phyloP scores from a whole-genome alignment of 2,888 invertebrate genomes.

The Drosophila subquinaria region DNA sequence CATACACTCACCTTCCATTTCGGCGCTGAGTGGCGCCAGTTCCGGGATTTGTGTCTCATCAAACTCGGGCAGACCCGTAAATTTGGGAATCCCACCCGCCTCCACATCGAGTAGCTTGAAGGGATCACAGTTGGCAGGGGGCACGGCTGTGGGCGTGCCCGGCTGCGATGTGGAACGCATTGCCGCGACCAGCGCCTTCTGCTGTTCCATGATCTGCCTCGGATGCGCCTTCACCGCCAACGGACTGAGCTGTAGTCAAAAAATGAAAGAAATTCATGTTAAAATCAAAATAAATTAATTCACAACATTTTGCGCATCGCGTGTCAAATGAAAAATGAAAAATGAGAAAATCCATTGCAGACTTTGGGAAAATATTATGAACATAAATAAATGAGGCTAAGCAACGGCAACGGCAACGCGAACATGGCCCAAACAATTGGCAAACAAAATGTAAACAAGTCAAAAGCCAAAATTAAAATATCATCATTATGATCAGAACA shows the following conservation, averaged over 20 bases:
- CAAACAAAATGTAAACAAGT: slow-evolving; percentile 48
- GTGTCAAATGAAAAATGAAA: slow-evolving; percentile 25
- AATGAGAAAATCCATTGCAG: slow-evolving; percentile 24
- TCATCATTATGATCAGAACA: slow-evolving; percentile 20
- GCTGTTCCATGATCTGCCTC: slow-evolving; percentile 62
- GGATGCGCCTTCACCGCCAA: slow-evolving; percentile 69
- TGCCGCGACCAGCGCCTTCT: slow-evolving; percentile 57
- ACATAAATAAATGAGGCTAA: slow-evolving; percentile 43
- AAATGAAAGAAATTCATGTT: slow-evolving; percentile 8
- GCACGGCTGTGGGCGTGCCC: slow-evolving; percentile 23
- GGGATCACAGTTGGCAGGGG: slow-evolving; percentile 18
- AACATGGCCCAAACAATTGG: slow-evolving; percentile 40
- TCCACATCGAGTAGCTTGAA: slow-evolving; percentile 44
- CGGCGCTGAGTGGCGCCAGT: slow-evolving; percentile 57
- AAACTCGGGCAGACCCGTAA: slow-evolving; percentile 74
- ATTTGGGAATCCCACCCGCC: slow-evolving; percentile 27
- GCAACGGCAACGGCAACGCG: slow-evolving; percentile 16
- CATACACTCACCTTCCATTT: slow-evolving; percentile 65
- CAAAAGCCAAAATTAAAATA: slow-evolving; percentile 20
- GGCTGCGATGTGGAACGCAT: slow-evolving; percentile 48
- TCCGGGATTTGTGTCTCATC: slow-evolving; percentile 81
- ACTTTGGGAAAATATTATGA: slow-evolving; percentile 37
- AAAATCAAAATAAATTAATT: slow-evolving; percentile 11
- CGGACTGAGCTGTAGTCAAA: slow-evolving; percentile 70
- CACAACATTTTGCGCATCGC: slow-evolving; percentile 45